These are phyloP conservation scores for Dipodomys merriami DNA, from an alignment of 2,113 vertebrate species.

Conservation along the genomic window DNA sequence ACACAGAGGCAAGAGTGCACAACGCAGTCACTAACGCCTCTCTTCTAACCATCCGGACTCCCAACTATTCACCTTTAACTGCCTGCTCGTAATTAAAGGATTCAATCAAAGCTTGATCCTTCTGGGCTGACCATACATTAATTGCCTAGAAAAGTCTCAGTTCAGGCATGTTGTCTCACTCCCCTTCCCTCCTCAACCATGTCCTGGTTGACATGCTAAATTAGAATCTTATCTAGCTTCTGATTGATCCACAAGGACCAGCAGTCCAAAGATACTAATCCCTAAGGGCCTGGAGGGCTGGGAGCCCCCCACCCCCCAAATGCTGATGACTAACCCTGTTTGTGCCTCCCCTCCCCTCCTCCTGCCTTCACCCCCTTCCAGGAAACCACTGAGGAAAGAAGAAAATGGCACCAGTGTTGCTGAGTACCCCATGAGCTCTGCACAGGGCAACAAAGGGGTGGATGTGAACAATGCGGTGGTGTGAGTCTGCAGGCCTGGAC, in stretches of 20 bases:
- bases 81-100: not conserved
- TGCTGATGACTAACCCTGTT: not conserved
- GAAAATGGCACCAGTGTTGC: constrained; percentile 95
- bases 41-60: not conserved
- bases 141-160: fast-evolving
- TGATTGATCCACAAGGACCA: not conserved
- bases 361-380: constrained; percentile 75
- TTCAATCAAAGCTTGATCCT: not conserved
- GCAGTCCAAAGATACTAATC: not conserved
- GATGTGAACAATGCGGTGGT: constrained; percentile 93
- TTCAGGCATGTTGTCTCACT: not conserved
- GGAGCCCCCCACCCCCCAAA: fast-evolving
- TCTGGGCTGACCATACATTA: not conserved
- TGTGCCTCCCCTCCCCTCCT: not conserved
- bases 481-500: constrained; percentile 82
- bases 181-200: not conserved
- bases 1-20: not conserved
- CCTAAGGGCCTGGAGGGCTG: not conserved
- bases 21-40: not conserved
- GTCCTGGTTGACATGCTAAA: not conserved
- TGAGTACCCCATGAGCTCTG: constrained; percentile 98
- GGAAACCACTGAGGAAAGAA: constrained; percentile 98
- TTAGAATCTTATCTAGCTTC: not conserved
- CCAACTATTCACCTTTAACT: not conserved
- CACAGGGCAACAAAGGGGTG: constrained; percentile 92